These are phyloP conservation scores for Helicolenus hilgendorfi DNA, from an alignment of 2,797 vertebrate species.

Conservation along the genomic window DNA sequence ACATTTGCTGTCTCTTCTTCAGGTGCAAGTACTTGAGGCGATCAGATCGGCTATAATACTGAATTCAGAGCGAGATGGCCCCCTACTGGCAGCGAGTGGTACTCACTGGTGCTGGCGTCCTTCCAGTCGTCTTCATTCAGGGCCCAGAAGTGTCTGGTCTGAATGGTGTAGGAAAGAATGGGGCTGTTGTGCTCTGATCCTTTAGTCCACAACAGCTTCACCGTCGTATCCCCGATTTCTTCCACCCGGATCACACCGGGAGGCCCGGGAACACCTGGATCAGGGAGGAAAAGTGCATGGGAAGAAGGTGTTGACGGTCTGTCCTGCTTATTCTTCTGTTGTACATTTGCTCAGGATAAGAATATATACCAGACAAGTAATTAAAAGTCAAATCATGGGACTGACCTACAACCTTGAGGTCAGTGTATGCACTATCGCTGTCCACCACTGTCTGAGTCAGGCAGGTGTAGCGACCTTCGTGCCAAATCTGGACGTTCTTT, in stretches of 20 bases:
- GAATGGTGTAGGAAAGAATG: conserved; percentile 95
- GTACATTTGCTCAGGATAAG: neutral
- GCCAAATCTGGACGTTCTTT: conserved; percentile 93
- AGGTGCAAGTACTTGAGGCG: neutral
- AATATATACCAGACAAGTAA: neutral
- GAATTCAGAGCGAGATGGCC: neutral
- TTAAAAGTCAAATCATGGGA: neutral
- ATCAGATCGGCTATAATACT: neutral
- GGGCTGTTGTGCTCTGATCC: conserved; percentile 96
- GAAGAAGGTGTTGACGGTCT: neutral
- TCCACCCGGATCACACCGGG: conserved; percentile 95
- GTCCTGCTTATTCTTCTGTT: neutral
- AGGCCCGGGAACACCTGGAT: conserved; percentile 88
- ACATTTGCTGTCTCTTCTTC: neutral
- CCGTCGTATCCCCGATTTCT: conserved; percentile 93
- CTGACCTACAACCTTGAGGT: conserved; percentile 96
- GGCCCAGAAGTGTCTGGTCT: conserved; percentile 92
- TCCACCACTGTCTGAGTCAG: conserved; percentile 97
- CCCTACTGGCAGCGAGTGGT: conserved; percentile 35
- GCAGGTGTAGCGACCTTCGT: conserved; percentile 96
- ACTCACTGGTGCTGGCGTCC: conserved; percentile 94
- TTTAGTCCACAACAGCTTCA: conserved; percentile 95
- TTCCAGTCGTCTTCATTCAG: conserved; percentile 96
- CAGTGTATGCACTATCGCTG: conserved; percentile 93
- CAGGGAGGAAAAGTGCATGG: neutral